Conservation (phyloP, 1,140 invertebrate genomes). For the Sminthurinus signatus region DNA sequence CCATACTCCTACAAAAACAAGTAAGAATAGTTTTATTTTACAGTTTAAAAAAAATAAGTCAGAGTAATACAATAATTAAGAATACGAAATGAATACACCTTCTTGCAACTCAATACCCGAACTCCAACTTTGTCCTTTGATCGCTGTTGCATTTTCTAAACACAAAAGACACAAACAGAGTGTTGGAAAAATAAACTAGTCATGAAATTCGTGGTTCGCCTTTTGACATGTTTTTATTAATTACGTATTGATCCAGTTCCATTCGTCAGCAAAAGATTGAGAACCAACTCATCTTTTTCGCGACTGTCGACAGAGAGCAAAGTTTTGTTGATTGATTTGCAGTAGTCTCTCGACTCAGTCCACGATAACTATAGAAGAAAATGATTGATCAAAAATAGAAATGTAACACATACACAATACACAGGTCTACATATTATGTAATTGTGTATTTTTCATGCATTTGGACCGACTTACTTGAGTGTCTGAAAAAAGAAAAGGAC, state of each 20-base stretch:
- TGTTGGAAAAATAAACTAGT: background rate
- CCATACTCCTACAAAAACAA: no score
- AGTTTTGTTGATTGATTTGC: constrained; percentile 4
- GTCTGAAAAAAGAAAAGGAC: no score
- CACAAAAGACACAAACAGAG: background rate
- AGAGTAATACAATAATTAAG: no score
- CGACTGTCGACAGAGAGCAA: constrained; percentile 16
- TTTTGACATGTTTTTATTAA: no score
- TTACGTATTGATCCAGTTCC: constrained; percentile 4
- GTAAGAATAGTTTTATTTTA: no score
- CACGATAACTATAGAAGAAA: constrained; percentile 12
- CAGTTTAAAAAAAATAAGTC: no score
- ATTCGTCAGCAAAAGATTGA: constrained; percentile 7
- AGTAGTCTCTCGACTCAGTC: constrained; percentile 13
- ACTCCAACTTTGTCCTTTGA: constrained; percentile 31
- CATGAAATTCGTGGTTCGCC: background rate
- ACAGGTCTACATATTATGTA: no score
- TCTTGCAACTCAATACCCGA: constrained; percentile 24
- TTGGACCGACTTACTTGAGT: no score
- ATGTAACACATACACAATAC: no score
- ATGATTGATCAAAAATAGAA: no score
- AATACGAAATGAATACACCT: no score
- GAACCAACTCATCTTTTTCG: constrained; percentile 16
- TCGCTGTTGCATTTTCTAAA: background rate
- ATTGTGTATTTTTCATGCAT: no score